These are phyloP conservation scores for Tribolium castaneum DNA, from an alignment of 1,140 invertebrate genomes.

Conservation along the genomic window DNA sequence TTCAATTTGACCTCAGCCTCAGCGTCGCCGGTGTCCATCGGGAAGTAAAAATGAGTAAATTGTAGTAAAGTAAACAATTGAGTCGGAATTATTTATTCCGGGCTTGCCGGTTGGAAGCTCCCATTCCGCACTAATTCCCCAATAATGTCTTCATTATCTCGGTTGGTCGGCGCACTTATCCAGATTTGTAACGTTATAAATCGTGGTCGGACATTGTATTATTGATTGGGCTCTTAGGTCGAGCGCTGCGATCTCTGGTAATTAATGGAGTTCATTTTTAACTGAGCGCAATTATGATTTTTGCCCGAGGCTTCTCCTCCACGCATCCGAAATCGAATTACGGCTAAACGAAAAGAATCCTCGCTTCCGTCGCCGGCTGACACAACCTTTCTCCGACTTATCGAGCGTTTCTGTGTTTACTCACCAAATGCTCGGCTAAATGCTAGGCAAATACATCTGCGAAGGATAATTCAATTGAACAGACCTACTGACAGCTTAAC, in stretches of 20 bases:
- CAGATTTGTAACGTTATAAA: conserved; percentile 32
- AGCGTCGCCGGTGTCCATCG: not conserved
- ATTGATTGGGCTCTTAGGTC: conserved; percentile 20
- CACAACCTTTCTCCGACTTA: conserved; percentile 35
- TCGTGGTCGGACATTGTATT: conserved; percentile 27
- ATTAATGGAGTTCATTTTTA: conserved; percentile 16
- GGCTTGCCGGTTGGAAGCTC: not conserved
- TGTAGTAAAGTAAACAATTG: not conserved
- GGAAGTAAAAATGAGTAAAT: not conserved
- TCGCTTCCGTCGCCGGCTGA: conserved; percentile 8
- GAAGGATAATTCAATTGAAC: conserved; percentile 37
- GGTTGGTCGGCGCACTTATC: conserved; percentile 4
- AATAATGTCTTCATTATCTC: conserved; percentile 16
- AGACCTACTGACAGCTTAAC: conserved; percentile 36
- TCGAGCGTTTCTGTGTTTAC: conserved; percentile 15
- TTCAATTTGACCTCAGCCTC: not conserved
- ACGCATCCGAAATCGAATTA: conserved; percentile 26
- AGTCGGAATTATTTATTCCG: conserved; percentile 12
- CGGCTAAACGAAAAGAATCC: conserved; percentile 31
- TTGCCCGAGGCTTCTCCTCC: not conserved
- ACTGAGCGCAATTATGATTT: not conserved
- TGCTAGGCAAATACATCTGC: conserved; percentile 41
- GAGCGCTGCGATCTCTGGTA: not conserved
- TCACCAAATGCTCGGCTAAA: conserved; percentile 25
- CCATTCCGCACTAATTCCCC: conserved; percentile 4